Conservation (phyloP, 2,888 invertebrate species). For the Megastigmus dorsalis region DNA sequence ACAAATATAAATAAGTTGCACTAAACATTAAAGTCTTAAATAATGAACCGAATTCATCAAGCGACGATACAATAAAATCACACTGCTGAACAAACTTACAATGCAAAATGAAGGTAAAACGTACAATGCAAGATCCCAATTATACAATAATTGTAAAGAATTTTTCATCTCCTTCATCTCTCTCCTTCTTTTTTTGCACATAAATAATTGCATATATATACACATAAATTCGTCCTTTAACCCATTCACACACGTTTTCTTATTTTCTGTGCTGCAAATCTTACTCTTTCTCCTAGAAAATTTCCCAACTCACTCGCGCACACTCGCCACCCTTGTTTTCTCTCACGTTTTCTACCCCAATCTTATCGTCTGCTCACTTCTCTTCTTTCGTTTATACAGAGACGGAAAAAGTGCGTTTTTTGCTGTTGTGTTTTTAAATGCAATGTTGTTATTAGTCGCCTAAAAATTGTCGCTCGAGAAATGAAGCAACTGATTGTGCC, state of each 20-base stretch:
- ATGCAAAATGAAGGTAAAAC: not conserved
- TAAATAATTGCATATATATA: constrained; percentile 41
- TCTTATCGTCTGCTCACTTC: not conserved
- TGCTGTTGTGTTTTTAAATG: constrained; percentile 20
- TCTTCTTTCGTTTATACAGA: constrained; percentile 44
- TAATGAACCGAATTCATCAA: constrained; percentile 23
- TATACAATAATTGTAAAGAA: constrained; percentile 25
- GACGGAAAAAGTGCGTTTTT: constrained; percentile 50
- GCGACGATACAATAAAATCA: constrained; percentile 29
- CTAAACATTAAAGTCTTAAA: not conserved
- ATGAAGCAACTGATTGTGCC: constrained; percentile 30
- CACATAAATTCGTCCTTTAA: constrained; percentile 26
- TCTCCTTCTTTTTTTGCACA: not conserved
- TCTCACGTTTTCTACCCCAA: not conserved
- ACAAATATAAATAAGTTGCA: constrained; percentile 4
- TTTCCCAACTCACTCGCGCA: constrained; percentile 47
- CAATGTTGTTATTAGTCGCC: constrained; percentile 30
- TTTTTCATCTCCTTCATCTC: not conserved
- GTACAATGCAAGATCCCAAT: constrained; percentile 1
- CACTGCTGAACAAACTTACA: constrained; percentile 22
- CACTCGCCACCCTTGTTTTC: constrained; percentile 31
- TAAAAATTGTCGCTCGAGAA: constrained; percentile 30
- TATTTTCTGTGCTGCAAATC: not conserved
- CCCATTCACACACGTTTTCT: constrained; percentile 26
- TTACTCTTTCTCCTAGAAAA: constrained; percentile 10